phyloP scores from a whole-genome alignment of 2,888 invertebrate species.

The Pomacea canaliculata region DNA sequence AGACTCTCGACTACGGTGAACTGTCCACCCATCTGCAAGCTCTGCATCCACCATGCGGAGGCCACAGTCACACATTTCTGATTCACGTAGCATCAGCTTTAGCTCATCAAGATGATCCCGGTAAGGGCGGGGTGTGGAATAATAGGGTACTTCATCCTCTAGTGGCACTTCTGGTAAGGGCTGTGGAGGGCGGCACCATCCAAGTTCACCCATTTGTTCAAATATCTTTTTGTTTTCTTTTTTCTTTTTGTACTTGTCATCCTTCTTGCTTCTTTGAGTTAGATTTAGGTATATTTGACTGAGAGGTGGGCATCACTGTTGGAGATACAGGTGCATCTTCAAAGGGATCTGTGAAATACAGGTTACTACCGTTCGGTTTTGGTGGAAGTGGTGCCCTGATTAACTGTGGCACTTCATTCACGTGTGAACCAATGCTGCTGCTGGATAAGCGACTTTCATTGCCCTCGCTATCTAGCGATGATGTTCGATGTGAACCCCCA shows the following conservation, averaged over 20 bases:
- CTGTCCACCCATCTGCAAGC: conserved; percentile 51
- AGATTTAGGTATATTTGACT: background rate
- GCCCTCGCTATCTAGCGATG: conserved; percentile 14
- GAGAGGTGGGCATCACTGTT: background rate
- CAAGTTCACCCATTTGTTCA: background rate
- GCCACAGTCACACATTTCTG: conserved; percentile 56
- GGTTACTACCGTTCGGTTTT: background rate
- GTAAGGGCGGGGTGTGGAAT: conserved; percentile 44
- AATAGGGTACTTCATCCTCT: conserved; percentile 38
- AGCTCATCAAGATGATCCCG: conserved; percentile 37
- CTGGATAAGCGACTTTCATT: background rate
- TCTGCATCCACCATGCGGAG: conserved; percentile 47
- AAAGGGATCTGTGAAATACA: background rate
- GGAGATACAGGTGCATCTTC: background rate
- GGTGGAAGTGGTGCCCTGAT: background rate
- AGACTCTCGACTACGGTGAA: conserved; percentile 51
- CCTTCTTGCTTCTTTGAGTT: conserved; percentile 4
- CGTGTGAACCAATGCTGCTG: conserved; percentile 13
- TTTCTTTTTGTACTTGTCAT: background rate
- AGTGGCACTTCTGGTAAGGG: conserved; percentile 26
- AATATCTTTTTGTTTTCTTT: background rate
- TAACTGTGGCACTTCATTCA: background rate
- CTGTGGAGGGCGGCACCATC: conserved; percentile 37
- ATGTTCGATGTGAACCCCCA: background rate
- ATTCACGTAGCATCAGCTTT: conserved; percentile 44